phyloP scores from a whole-genome alignment of 2,797 vertebrate species.

The Gallinago stenura region DNA sequence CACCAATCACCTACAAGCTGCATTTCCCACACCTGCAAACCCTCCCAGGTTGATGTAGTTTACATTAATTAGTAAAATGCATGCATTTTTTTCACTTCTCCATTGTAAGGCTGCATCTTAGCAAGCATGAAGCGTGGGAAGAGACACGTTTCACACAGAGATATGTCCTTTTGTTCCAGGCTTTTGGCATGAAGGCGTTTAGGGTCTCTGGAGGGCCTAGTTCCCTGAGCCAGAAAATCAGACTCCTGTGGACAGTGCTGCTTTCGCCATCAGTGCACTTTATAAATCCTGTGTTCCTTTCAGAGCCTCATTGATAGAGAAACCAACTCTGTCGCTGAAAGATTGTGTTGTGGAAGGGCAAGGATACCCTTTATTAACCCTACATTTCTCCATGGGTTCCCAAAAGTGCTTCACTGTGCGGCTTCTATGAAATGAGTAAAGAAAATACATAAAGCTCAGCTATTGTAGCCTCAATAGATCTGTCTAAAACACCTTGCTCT shows the following conservation, averaged over 20 bases:
- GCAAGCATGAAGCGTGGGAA: background rate
- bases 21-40: background rate
- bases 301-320: background rate
- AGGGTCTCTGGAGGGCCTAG: background rate
- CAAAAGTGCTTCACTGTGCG: background rate
- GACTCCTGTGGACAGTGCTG: background rate
- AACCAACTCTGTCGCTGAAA: background rate
- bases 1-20: background rate
- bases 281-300: slow-evolving; percentile 13
- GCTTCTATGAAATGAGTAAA: background rate
- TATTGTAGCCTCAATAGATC: background rate
- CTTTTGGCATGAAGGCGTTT: background rate
- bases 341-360: background rate
- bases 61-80: background rate
- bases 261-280: background rate
- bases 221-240: slow-evolving; percentile 38
- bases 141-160: background rate
- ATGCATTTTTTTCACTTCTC: background rate
- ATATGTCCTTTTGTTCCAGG: background rate
- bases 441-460: slow-evolving; percentile 27
- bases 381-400: background rate
- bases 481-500: background rate
- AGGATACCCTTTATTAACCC: background rate
- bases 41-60: background rate
- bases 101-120: background rate